These are phyloP conservation scores for Coenobita brevimanus DNA, from an alignment of 1,140 invertebrate genomes.

Conservation along the genomic window DNA sequence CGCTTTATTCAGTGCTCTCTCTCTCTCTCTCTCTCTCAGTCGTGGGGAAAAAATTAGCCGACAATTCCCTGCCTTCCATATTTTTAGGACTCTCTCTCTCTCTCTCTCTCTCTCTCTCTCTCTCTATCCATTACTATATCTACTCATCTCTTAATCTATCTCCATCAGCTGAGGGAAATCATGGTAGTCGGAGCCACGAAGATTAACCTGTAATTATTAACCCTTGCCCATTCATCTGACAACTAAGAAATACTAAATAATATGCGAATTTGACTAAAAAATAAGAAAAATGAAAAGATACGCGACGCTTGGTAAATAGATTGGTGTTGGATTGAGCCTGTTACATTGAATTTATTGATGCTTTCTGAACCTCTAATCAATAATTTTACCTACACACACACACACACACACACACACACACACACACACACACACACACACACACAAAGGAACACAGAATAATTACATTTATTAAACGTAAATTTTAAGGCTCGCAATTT, in stretches of 20 bases:
- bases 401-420: constrained; percentile 41
- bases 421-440: constrained; percentile 22
- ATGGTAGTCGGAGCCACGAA: too few relatives aligned
- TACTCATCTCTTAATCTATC: too few relatives aligned
- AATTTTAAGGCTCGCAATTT: too few relatives aligned
- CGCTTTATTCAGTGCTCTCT: too few relatives aligned
- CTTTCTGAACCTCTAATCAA: not conserved
- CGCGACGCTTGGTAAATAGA: not conserved
- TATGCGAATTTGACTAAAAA: not conserved
- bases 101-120: not conserved
- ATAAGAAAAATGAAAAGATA: not conserved
- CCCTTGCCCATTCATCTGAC: too few relatives aligned
- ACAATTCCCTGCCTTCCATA: not conserved
- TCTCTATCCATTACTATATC: not conserved
- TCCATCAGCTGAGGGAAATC: too few relatives aligned
- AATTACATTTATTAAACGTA: too few relatives aligned
- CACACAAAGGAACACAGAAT: not conserved
- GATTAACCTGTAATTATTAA: too few relatives aligned
- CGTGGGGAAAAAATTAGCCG: not conserved
- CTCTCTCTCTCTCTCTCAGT: too few relatives aligned
- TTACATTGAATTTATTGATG: too few relatives aligned
- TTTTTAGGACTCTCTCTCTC: not conserved
- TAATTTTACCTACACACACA: not conserved
- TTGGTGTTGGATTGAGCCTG: not conserved
- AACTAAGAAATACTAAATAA: not conserved